Conservation (phyloP, 2,113 vertebrate species). For the Pipa parva region DNA sequence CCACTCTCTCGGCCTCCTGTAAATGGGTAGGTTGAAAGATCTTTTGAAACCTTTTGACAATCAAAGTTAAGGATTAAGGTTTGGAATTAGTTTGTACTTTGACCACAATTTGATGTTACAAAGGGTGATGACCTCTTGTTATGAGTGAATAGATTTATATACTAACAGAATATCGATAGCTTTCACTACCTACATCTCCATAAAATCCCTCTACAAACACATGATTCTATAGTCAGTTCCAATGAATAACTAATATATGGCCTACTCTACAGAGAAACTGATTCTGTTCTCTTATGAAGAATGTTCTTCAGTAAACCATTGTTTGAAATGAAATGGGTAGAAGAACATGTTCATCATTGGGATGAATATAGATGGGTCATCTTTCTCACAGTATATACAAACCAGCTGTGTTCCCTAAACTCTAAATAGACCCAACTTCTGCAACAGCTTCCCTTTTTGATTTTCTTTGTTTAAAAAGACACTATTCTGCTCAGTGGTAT, state of each 20-base stretch:
- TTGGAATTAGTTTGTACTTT: not conserved
- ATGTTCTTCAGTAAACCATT: not conserved
- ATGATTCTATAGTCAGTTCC: not conserved
- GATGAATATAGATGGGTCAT: constrained; percentile 8
- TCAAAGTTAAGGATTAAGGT: constrained; percentile 5
- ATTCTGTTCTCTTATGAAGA: not conserved
- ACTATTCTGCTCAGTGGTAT: constrained; percentile 21
- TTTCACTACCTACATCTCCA: no score
- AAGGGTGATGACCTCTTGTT: not conserved
- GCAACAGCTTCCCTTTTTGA: constrained; percentile 4
- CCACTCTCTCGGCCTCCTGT: constrained; percentile 11
- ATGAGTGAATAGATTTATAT: no score
- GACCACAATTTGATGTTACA: not conserved
- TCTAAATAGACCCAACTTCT: not conserved
- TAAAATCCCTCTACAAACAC: not conserved
- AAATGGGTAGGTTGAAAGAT: constrained; percentile 29
- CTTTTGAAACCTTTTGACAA: constrained; percentile 23
- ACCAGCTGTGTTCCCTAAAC: constrained; percentile 17
- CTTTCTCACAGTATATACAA: constrained; percentile 7
- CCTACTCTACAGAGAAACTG: not conserved
- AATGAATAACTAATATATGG: not conserved
- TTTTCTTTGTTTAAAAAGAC: constrained; percentile 15
- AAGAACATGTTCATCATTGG: not conserved
- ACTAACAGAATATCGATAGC: no score
- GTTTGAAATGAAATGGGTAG: not conserved